Percentiles rank a stretch among this genome's conserved stretches.
These are phyloP conservation scores for Cataglyphis livida DNA, from an alignment of 2,888 invertebrate species.

Conservation along the genomic window DNA sequence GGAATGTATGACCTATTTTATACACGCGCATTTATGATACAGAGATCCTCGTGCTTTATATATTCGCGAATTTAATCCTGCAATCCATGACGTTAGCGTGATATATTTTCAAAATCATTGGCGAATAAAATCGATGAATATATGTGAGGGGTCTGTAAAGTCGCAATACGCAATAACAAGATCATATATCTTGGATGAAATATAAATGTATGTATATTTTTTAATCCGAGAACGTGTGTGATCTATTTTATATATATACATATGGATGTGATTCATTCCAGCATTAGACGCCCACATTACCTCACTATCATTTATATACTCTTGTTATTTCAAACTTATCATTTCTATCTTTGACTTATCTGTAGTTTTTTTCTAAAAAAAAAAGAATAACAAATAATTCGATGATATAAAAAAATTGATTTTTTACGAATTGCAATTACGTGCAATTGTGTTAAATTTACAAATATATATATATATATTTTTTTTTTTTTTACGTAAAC, in stretches of 20 bases:
- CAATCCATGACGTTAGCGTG: background rate
- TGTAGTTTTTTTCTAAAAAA: background rate
- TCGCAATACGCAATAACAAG: constrained; percentile 21
- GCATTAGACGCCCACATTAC: background rate
- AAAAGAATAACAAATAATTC: background rate
- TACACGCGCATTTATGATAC: background rate
- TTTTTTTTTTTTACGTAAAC: background rate
- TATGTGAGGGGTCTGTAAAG: background rate
- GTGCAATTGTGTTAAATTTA: background rate
- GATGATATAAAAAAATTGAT: background rate
- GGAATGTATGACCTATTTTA: background rate
- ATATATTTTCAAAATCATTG: constrained; percentile 16
- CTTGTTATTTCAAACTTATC: background rate
- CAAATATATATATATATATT: background rate
- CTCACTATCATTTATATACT: background rate
- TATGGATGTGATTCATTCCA: background rate
- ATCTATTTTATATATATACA: background rate
- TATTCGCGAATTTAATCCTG: constrained; percentile 20
- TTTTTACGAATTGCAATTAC: background rate
- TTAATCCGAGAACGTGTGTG: background rate
- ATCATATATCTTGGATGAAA: background rate
- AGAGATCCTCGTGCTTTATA: constrained; percentile 10
- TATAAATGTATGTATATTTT: background rate
- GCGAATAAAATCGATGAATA: constrained; percentile 7
- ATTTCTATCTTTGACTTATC: background rate